phyloP scores from a whole-genome alignment of 2,113 vertebrate species.

The Sceloporus tristichus region DNA sequence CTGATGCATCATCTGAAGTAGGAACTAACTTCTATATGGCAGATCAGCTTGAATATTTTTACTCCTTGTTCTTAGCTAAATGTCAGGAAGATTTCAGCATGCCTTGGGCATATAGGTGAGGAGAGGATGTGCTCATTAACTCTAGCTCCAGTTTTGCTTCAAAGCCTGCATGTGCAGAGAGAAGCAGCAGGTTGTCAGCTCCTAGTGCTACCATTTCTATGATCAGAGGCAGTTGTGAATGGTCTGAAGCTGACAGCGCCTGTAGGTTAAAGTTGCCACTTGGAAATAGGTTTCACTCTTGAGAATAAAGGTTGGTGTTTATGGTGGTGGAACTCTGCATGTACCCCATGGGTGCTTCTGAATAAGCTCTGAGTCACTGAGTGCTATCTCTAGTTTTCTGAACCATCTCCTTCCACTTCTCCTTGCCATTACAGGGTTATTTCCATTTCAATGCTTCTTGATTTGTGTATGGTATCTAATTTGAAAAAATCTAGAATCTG shows the following conservation, averaged over 20 bases:
- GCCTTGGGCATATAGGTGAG: not conserved
- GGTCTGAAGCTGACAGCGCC: not conserved
- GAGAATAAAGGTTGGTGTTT: not conserved
- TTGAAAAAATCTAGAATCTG: not conserved
- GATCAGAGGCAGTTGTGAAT: not conserved
- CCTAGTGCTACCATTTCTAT: not conserved
- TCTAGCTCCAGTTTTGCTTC: conserved; percentile 9
- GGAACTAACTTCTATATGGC: not conserved
- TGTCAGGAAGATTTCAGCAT: not conserved
- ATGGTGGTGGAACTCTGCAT: not conserved
- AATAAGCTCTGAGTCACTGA: not conserved
- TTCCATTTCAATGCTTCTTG: not conserved
- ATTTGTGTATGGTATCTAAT: not conserved
- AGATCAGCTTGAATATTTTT: not conserved
- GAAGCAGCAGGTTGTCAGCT: conserved; percentile 20
- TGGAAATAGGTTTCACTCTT: not conserved
- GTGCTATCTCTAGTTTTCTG: not conserved
- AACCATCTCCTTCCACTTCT: not conserved
- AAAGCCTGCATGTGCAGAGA: not conserved
- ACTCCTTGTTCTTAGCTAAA: not conserved
- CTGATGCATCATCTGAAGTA: no score
- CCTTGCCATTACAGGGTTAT: not conserved
- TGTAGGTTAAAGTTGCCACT: not conserved
- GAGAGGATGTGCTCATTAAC: not conserved
- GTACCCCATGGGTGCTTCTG: not conserved